Base-by-base conservation (phyloP, 2,888 invertebrate genomes). In the Agriopis aurantiaria region DNA sequence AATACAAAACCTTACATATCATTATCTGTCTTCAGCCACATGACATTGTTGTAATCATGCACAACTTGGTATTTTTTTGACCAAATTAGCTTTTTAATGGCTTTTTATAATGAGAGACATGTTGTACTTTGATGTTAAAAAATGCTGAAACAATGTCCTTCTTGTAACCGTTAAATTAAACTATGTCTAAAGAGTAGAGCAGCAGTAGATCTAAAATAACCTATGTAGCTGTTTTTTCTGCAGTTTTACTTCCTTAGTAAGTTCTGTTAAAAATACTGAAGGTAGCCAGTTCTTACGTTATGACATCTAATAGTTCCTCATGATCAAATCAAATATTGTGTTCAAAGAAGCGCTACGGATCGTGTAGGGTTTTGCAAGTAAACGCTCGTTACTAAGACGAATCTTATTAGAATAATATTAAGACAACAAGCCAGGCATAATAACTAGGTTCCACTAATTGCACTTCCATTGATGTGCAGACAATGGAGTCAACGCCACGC, bases 401-500 rank as follows among this genome's bases (percentile, higher is more conserved):
- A 74, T 83, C 82, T 79, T 77, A 81, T 83, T 81, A 80, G 83
- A 82, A 83, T 76, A 75, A 76, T 76, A 76, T 72, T 75, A 72
- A 72, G 74, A 74, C 75, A 75, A 79, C 74, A 77, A 82, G 78
- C 81, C 81, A 79, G 79, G 74, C 78, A 79, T 83, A 83, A 85
- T 86, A 82, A 83, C 79, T 80, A 77, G 79, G 81, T 80, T 75
- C 77, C 75, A 80, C 77, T 88, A 87, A 89, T 87, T 86, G 81
- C 82, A 75, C 81, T 77, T 82, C 76, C 75, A 81, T 83, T 78
- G 85, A 84, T 83, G 82, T 77, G 74, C 75, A 86, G 80, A 87
- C 86, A 86, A 88, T 88, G 81, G 88, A 80, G 73, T 77, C 63
- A 61, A 78, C 76, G 80, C 85, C 85, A 85, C 83, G 84, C 85